phyloP scores from a whole-genome alignment of 2,113 vertebrate genomes.

The Furnarius figulus region DNA sequence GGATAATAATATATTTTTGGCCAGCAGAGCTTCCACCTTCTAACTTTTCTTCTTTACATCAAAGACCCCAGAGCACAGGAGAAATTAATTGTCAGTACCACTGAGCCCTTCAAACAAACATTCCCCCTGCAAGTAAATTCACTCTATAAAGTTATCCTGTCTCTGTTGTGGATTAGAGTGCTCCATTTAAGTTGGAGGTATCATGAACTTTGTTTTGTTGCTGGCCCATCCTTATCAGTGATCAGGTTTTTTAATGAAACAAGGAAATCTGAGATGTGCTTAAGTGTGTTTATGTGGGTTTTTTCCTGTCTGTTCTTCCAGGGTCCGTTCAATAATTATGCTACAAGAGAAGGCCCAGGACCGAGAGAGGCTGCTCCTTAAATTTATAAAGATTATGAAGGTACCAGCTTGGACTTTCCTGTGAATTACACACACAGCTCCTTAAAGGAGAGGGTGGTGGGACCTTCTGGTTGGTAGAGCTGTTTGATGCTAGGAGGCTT shows the following conservation, averaged over 20 bases:
- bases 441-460: neutral
- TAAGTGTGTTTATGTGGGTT: neutral
- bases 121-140: neutral
- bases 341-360: conserved; percentile 98
- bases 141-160: neutral
- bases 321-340: conserved; percentile 98
- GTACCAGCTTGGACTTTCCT: conserved; percentile 55
- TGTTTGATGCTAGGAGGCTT: neutral
- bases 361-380: conserved; percentile 92
- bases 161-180: neutral
- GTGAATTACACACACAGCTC: neutral
- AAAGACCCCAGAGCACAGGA: neutral
- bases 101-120: neutral
- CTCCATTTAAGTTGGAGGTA: neutral
- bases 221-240: neutral
- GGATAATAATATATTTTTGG: neutral
- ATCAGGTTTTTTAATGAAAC: neutral
- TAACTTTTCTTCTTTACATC: too few species aligned
- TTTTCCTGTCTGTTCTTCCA: conserved; percentile 38
- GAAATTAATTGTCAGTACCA: neutral
- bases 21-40: neutral
- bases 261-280: neutral
- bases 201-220: neutral
- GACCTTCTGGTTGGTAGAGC: neutral
- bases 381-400: conserved; percentile 99